Evolutionary conservation across 2,797 vertebrate genomes (phyloP).

Genomic region (Oreochromis grahami): DNA sequence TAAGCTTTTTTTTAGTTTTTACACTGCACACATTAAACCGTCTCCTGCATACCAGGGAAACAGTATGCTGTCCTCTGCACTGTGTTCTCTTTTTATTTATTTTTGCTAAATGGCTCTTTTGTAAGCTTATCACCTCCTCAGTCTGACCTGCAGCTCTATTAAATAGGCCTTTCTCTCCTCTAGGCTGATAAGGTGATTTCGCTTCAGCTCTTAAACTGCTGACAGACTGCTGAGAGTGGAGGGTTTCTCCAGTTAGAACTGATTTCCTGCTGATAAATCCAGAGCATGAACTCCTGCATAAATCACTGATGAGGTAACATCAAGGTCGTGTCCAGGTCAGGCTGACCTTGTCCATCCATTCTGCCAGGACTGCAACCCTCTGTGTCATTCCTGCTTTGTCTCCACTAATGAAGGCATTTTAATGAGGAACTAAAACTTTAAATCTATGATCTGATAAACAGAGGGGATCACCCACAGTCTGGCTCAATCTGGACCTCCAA

Average conservation of each 20-base stretch:
- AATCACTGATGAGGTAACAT: neutral
- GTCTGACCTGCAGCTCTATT: neutral
- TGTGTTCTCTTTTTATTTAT: neutral
- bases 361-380: neutral
- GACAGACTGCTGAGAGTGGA: neutral
- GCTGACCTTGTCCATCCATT: neutral
- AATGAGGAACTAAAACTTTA: neutral
- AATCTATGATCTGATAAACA: neutral
- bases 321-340: neutral
- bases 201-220: neutral
- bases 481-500: neutral
- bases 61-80: neutral
- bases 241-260: neutral
- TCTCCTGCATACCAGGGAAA: neutral
- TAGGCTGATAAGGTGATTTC: neutral
- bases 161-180: neutral
- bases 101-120: neutral
- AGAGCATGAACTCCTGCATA: neutral
- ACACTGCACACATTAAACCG: neutral
- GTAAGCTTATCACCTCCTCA: neutral
- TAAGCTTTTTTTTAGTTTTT: neutral
- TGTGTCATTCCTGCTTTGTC: neutral
- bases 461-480: neutral
- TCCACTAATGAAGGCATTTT: neutral
- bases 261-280: neutral